Evolutionary conservation across 2,888 invertebrate genomes (phyloP).

Genomic region (Pandemis cinnamomeana): DNA sequence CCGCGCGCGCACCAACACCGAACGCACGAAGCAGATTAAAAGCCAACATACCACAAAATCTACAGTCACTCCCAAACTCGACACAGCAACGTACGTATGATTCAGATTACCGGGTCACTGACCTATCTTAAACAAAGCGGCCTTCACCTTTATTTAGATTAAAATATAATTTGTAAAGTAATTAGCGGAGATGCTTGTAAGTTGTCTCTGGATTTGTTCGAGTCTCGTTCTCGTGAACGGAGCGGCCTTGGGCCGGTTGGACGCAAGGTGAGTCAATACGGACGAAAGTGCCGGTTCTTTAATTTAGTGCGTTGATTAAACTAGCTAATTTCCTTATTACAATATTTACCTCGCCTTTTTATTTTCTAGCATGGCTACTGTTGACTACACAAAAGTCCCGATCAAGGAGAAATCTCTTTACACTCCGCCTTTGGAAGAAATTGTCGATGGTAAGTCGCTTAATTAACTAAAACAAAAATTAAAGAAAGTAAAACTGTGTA

Average conservation of each 20-base stretch:
- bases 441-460: slow-evolving; percentile 84
- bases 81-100: slow-evolving; percentile 29
- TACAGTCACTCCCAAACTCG: neutral
- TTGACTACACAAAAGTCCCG: slow-evolving; percentile 70
- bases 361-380: slow-evolving; percentile 67
- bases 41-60: neutral
- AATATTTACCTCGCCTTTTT: neutral
- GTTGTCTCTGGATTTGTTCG: slow-evolving; percentile 7
- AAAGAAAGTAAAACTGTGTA: neutral
- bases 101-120: slow-evolving; percentile 6
- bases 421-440: slow-evolving; percentile 86
- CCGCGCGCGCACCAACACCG: slow-evolving; percentile 13
- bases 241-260: slow-evolving; percentile 26
- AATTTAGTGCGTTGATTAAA: slow-evolving; percentile 2
- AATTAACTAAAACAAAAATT: neutral
- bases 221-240: slow-evolving; percentile 31
- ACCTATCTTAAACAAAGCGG: slow-evolving; percentile 7
- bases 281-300: neutral
- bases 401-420: slow-evolving; percentile 84
- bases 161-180: neutral
- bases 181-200: slow-evolving; percentile 4
- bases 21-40: neutral
- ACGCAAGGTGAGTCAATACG: slow-evolving; percentile 28
- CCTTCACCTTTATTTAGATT: neutral
- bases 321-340: neutral